Evolutionary conservation across 1,140 invertebrate genomes (phyloP).

Genomic region (Microplitis mediator): DNA sequence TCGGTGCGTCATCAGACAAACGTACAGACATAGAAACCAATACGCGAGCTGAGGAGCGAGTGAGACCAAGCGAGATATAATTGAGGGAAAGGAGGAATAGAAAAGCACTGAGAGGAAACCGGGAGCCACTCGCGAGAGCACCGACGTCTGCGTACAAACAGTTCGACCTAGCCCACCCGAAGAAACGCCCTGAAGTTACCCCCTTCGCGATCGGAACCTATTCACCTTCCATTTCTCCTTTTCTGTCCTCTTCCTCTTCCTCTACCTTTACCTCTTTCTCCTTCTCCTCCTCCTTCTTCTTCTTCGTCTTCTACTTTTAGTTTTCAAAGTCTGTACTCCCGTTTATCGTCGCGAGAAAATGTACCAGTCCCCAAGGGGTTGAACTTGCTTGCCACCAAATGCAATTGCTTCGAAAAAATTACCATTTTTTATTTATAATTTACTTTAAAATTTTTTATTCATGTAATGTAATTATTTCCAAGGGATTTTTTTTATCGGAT

Average conservation of each 20-base stretch:
- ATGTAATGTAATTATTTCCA: too few species aligned
- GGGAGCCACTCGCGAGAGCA: slow-evolving; percentile 18
- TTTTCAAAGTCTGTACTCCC: background rate
- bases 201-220: slow-evolving; percentile 26
- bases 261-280: background rate
- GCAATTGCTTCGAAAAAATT: background rate
- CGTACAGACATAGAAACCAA: slow-evolving; percentile 61
- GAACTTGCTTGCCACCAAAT: background rate
- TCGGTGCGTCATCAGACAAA: slow-evolving; percentile 52
- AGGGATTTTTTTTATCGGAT: too few species aligned
- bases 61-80: background rate
- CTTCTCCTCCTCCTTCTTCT: background rate
- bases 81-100: background rate
- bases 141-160: slow-evolving; percentile 38
- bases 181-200: slow-evolving; percentile 34
- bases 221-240: slow-evolving; percentile 1
- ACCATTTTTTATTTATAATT: too few species aligned
- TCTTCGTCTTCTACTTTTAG: background rate
- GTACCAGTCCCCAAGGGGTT: background rate
- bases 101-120: background rate
- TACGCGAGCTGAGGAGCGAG: slow-evolving; percentile 39
- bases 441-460: too few species aligned
- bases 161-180: slow-evolving; percentile 20
- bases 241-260: background rate
- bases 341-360: slow-evolving; percentile 1